phyloP scores from a whole-genome alignment of 2,113 vertebrate species.

The Mohoua ochrocephala region DNA sequence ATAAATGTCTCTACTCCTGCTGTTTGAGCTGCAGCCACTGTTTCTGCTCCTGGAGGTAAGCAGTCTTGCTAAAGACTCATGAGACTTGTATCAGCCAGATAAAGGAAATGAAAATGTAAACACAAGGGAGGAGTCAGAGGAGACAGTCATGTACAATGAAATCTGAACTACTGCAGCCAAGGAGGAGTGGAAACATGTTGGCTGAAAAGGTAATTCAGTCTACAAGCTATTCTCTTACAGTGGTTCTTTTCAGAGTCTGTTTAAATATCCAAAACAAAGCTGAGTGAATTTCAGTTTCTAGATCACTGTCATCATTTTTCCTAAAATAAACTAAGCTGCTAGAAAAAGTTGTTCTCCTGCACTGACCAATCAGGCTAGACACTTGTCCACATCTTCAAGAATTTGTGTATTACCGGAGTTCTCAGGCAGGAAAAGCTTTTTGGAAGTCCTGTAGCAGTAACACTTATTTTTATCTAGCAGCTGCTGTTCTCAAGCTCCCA shows the following conservation, averaged over 20 bases:
- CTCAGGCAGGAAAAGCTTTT: not conserved
- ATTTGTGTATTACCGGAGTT: not conserved
- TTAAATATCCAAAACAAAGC: not conserved
- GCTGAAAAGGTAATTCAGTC: not conserved
- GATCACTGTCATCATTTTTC: not conserved
- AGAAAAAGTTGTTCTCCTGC: not conserved
- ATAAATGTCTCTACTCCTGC: not conserved
- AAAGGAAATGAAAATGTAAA: conserved; percentile 83
- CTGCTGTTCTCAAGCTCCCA: not conserved
- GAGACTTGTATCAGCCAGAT: conserved; percentile 72
- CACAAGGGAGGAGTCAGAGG: conserved; percentile 70
- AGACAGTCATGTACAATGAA: conserved; percentile 69
- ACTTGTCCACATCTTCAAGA: not conserved
- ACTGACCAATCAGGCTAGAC: not conserved
- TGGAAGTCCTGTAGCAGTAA: not conserved
- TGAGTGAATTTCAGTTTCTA: not conserved
- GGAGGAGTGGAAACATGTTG: not conserved
- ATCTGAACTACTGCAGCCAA: conserved; percentile 70
- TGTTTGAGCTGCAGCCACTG: not conserved
- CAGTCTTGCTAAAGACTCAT: conserved; percentile 57
- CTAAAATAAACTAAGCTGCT: not conserved
- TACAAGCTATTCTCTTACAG: not conserved
- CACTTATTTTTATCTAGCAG: not conserved
- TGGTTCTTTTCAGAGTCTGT: not conserved
- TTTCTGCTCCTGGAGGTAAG: conserved; percentile 53